phyloP scores from a whole-genome alignment of 2,888 invertebrate genomes.

The Amorpha juglandis region DNA sequence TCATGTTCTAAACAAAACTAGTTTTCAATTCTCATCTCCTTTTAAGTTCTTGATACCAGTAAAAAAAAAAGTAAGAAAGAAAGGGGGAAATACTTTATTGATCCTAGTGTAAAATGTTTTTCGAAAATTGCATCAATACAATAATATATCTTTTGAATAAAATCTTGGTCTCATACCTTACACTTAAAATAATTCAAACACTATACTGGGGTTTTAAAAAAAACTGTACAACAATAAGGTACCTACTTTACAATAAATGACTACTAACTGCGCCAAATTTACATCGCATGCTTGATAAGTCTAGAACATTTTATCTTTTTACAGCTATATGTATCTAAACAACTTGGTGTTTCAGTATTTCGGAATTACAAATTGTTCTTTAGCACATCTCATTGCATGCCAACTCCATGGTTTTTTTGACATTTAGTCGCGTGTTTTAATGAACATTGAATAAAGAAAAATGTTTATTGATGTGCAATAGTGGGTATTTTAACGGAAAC shows the following conservation, averaged over 20 bases:
- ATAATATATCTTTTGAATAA: constrained; percentile 75
- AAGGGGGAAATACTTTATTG: constrained; percentile 81
- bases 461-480: not conserved
- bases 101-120: constrained; percentile 82
- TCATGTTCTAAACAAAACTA: constrained; percentile 1
- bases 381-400: constrained; percentile 9
- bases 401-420: constrained; percentile 16
- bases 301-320: constrained; percentile 23
- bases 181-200: constrained; percentile 73
- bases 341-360: constrained; percentile 26
- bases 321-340: constrained; percentile 31
- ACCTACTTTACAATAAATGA: constrained; percentile 67
- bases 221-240: constrained; percentile 74
- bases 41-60: not conserved
- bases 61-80: constrained; percentile 61
- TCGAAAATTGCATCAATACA: constrained; percentile 82
- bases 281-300: constrained; percentile 55
- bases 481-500: not conserved
- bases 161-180: constrained; percentile 81
- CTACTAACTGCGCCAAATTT: constrained; percentile 64
- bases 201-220: constrained; percentile 60
- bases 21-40: constrained; percentile 23
- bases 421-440: not conserved
- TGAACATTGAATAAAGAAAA: constrained; percentile 4
- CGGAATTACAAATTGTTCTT: constrained; percentile 2